Conservation (phyloP, 2,113 vertebrate species). For the Chloropsis cyanopogon region DNA sequence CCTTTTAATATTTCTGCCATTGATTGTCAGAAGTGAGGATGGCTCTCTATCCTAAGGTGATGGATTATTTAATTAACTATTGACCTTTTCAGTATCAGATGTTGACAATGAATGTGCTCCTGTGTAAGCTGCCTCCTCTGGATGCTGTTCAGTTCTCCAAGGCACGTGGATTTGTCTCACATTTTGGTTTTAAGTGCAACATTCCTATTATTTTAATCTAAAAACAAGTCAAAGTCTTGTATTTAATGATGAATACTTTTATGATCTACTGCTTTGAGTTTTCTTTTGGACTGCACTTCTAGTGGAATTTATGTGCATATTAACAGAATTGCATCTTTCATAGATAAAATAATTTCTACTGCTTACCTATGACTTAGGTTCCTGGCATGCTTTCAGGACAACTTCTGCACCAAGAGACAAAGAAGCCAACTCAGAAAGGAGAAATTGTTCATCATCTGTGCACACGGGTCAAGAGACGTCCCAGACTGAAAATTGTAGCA, state of each 20-base stretch:
- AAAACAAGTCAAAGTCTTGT: neutral
- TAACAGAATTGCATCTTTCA: neutral
- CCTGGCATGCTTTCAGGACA: neutral
- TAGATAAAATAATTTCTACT: neutral
- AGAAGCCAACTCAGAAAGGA: neutral
- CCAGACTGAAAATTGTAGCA: neutral
- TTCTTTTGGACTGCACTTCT: neutral
- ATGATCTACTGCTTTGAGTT: neutral
- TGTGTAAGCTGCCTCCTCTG: conserved; percentile 83
- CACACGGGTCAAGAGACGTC: neutral
- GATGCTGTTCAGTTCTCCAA: conserved; percentile 77
- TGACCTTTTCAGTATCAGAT: conserved; percentile 97
- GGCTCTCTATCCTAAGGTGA: conserved; percentile 94
- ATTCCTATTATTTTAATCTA: conserved; percentile 45
- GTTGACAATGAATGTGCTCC: conserved; percentile 90
- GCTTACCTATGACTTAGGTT: conserved; percentile 2
- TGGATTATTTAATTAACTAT: conserved; percentile 99
- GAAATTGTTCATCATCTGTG: neutral
- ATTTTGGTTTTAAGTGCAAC: conserved; percentile 28
- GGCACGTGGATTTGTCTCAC: conserved; percentile 70
- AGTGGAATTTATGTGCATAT: neutral
- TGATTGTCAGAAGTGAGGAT: conserved; percentile 87
- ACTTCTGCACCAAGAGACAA: neutral
- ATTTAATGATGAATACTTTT: neutral
- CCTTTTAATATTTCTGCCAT: conserved; percentile 97